These are phyloP conservation scores for Lycocorax pyrrhopterus DNA, from an alignment of 2,113 vertebrate species.

Conservation along the genomic window DNA sequence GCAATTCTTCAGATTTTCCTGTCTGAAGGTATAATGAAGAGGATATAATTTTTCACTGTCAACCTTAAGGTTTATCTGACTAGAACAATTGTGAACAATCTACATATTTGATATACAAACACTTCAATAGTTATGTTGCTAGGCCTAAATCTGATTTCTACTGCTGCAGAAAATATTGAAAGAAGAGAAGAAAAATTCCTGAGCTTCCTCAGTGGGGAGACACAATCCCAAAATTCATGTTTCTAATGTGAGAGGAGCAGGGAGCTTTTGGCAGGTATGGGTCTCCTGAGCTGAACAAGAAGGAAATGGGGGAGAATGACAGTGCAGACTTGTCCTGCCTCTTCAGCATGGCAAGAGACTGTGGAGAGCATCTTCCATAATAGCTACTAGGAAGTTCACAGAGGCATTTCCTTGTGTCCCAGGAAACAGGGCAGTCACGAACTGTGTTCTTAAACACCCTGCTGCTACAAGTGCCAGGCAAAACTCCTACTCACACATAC, in stretches of 20 bases:
- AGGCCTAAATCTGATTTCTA: neutral
- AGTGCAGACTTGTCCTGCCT: neutral
- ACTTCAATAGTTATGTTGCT: neutral
- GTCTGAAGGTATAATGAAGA: slow-evolving; percentile 70
- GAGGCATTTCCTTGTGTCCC: neutral
- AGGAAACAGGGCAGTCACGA: neutral
- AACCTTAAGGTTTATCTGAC: neutral
- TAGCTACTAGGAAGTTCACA: neutral
- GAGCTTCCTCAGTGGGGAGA: neutral
- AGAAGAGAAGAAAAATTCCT: neutral
- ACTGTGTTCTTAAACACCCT: neutral
- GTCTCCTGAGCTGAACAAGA: neutral
- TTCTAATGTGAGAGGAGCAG: neutral
- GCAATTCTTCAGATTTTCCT: slow-evolving; percentile 83
- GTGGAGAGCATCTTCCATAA: neutral
- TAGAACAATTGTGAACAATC: neutral
- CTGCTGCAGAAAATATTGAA: neutral
- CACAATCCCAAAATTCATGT: neutral
- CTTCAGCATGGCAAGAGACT: neutral
- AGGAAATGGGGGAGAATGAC: neutral
- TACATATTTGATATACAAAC: neutral
- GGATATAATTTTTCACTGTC: neutral
- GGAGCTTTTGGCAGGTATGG: neutral
- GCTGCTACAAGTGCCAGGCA: neutral
- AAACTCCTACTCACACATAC: neutral